These are phyloP conservation scores for Zaprionus vittiger DNA, from an alignment of 1,140 invertebrate species.

Conservation along the genomic window DNA sequence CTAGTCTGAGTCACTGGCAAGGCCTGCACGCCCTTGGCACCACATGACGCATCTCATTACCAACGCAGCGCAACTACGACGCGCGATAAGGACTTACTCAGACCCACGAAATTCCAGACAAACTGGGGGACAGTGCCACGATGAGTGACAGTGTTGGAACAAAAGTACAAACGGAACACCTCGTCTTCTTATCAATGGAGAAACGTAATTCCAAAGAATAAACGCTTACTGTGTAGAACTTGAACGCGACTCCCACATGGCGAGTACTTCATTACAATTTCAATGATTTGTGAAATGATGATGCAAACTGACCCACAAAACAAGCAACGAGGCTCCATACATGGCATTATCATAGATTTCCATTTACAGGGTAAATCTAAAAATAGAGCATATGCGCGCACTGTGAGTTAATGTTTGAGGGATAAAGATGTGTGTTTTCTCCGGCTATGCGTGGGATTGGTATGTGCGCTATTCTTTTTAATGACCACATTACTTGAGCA, in stretches of 20 bases:
- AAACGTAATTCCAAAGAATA: conserved; percentile 42
- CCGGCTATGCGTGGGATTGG: conserved; percentile 65
- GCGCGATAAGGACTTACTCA: conserved; percentile 39
- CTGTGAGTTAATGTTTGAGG: not conserved
- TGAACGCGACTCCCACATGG: conserved; percentile 16
- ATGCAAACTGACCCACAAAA: conserved; percentile 38
- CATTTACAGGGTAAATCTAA: conserved; percentile 20
- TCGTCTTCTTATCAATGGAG: conserved; percentile 52
- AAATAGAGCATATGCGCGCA: conserved; percentile 27
- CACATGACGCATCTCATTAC: conserved; percentile 40
- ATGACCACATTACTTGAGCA: conserved; percentile 35
- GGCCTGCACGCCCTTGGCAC: conserved; percentile 31
- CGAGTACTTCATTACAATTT: conserved; percentile 28
- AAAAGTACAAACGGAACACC: not conserved
- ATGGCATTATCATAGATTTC: conserved; percentile 20
- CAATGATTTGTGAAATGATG: conserved; percentile 55
- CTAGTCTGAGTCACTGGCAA: conserved; percentile 31
- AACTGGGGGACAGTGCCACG: conserved; percentile 7
- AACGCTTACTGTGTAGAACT: conserved; percentile 39
- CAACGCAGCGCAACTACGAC: conserved; percentile 9
- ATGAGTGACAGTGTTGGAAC: not conserved
- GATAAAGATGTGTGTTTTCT: conserved; percentile 27
- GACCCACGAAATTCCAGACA: conserved; percentile 11
- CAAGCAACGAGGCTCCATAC: conserved; percentile 11
- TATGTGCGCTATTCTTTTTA: conserved; percentile 64